Conservation (phyloP, 2,888 invertebrate species). For the Dryocosmus kuriphilus region DNA sequence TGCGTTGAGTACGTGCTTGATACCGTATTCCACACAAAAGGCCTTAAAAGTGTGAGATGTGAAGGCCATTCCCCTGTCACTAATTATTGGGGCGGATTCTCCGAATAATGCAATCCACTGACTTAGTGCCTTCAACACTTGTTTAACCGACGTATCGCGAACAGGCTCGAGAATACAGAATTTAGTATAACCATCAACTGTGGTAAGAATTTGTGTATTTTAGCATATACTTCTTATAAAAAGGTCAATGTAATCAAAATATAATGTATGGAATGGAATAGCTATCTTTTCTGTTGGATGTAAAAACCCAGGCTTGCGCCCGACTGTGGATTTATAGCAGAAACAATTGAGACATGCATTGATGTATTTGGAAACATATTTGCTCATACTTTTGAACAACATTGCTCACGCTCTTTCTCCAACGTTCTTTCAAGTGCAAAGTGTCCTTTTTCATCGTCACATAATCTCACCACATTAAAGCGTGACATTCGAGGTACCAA, state of each 20-base stretch:
- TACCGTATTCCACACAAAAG: conserved; percentile 64
- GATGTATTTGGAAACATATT: conserved; percentile 70
- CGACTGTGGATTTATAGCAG: conserved; percentile 61
- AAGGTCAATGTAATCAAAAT: conserved; percentile 43
- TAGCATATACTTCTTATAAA: conserved; percentile 22
- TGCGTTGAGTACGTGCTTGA: conserved; percentile 60
- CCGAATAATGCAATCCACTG: conserved; percentile 47
- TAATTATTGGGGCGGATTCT: conserved; percentile 63
- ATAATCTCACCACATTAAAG: conserved; percentile 64
- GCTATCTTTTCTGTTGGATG: conserved; percentile 39
- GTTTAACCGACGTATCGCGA: conserved; percentile 38
- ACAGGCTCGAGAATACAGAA: conserved; percentile 67
- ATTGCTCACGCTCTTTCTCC: conserved; percentile 64
- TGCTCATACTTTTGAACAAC: conserved; percentile 68
- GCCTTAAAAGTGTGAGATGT: conserved; percentile 66
- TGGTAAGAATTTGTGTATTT: conserved; percentile 63
- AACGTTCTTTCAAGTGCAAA: conserved; percentile 70
- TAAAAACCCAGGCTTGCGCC: conserved; percentile 18
- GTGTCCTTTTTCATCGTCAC: conserved; percentile 74
- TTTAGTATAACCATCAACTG: conserved; percentile 72
- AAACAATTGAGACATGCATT: conserved; percentile 73
- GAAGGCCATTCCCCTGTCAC: conserved; percentile 72
- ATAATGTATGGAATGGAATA: conserved; percentile 40
- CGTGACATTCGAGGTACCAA: conserved; percentile 66
- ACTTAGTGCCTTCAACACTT: no score